These are phyloP conservation scores for Calcarius lapponicus DNA, from an alignment of 2,797 vertebrate genomes.

Conservation along the genomic window DNA sequence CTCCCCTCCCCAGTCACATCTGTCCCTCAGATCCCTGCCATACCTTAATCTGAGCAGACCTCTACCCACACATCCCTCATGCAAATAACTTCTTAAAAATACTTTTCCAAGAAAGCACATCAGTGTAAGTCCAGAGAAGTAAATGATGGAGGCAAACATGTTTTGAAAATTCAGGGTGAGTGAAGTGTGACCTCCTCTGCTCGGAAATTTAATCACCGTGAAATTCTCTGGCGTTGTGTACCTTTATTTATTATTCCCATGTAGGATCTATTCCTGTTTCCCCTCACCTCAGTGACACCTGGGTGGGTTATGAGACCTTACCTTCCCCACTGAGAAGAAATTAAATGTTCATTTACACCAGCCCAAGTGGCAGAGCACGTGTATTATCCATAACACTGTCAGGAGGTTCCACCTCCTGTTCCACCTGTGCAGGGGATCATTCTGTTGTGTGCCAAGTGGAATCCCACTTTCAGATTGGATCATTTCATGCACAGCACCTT, in stretches of 20 bases:
- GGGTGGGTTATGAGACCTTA: neutral
- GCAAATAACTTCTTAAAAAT: neutral
- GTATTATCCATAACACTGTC: accelerated
- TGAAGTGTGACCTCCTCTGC: neutral
- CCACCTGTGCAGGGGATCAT: neutral
- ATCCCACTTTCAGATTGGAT: neutral
- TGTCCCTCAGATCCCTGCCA: neutral
- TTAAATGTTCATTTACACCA: neutral
- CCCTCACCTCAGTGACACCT: neutral
- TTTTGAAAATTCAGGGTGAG: neutral
- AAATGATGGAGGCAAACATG: neutral
- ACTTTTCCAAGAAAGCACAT: neutral
- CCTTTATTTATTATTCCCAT: neutral
- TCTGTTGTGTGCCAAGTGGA: neutral
- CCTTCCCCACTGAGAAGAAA: neutral
- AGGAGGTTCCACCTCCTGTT: neutral
- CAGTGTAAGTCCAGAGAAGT: neutral
- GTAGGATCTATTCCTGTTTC: neutral
- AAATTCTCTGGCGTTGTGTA: neutral
- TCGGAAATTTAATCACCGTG: neutral
- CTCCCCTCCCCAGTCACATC: neutral
- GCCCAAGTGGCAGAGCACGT: accelerated
- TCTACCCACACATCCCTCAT: neutral
- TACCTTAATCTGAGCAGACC: neutral
- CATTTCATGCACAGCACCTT: neutral